phyloP scores from a whole-genome alignment of 2,113 vertebrate species.

The Danionella cerebrum region DNA sequence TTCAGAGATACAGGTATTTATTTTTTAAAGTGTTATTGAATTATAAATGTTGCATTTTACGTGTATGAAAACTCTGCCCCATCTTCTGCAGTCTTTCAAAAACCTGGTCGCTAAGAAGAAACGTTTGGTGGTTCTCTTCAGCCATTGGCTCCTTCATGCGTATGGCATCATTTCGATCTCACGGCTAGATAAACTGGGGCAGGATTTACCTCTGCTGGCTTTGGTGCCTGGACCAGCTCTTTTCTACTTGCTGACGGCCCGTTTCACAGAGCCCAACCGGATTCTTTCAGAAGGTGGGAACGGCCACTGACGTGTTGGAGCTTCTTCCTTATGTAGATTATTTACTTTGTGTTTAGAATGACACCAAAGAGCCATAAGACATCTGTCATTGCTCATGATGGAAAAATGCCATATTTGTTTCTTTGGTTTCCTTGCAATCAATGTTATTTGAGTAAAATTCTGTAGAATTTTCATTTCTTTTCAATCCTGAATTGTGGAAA shows the following conservation, averaged over 20 bases:
- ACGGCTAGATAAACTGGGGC: conserved; percentile 82
- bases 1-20: conserved; percentile 89
- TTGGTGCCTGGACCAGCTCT: conserved; percentile 88
- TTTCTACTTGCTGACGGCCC: conserved; percentile 89
- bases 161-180: conserved; percentile 98
- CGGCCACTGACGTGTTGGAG: conserved; percentile 67
- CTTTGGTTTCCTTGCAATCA: neutral
- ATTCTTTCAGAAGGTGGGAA: conserved; percentile 88
- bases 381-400: too few relatives aligned
- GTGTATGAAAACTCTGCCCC: neutral
- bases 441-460: neutral
- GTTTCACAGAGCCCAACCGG: conserved; percentile 89
- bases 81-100: conserved; percentile 76
- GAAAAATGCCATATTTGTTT: neutral
- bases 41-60: neutral
- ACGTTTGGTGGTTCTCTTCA: conserved; percentile 88
- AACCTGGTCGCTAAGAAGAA: conserved; percentile 92
- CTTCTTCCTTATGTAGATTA: neutral
- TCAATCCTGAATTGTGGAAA: neutral
- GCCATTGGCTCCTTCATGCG: conserved; percentile 95
- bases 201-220: conserved; percentile 84
- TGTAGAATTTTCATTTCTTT: neutral
- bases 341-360: neutral
- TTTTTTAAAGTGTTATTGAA: neutral
- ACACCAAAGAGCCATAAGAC: too few relatives aligned